These are phyloP conservation scores for Cancer borealis DNA, from an alignment of 2,888 invertebrate species.

Conservation along the genomic window DNA sequence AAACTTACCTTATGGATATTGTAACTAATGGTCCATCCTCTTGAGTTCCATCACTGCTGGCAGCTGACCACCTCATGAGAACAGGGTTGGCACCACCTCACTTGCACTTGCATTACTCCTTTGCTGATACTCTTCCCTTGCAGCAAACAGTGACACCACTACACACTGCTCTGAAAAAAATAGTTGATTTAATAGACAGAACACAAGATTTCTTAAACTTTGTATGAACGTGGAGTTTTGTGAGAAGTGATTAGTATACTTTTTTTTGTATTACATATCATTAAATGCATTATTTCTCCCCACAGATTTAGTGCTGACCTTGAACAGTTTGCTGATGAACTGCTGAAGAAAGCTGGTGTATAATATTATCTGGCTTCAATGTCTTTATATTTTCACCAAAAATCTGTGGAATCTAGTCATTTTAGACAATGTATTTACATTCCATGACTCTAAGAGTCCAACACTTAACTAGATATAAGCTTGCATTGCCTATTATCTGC, in stretches of 20 bases:
- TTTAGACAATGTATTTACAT: neutral
- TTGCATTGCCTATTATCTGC: neutral
- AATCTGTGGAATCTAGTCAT: neutral
- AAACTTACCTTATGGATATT: neutral
- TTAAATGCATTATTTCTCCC: neutral
- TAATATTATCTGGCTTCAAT: neutral
- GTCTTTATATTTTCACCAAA: neutral
- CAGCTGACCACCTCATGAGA: neutral
- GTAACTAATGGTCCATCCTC: neutral
- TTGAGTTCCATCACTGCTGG: neutral
- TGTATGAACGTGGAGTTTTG: neutral
- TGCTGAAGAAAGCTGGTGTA: slow-evolving; percentile 72
- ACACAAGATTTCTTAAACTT: neutral
- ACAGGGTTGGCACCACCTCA: neutral
- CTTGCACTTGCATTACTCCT: neutral
- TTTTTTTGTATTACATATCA: neutral
- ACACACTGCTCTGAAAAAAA: neutral
- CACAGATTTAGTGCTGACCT: slow-evolving; percentile 75
- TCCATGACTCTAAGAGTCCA: neutral
- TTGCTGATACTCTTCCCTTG: neutral
- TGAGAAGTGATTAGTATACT: neutral
- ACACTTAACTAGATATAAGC: neutral
- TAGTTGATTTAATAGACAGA: neutral
- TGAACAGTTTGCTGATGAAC: slow-evolving; percentile 75
- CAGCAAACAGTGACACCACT: neutral